phyloP scores from a whole-genome alignment of 2,113 vertebrate species.

The Sinocyclocheilus grahami region DNA sequence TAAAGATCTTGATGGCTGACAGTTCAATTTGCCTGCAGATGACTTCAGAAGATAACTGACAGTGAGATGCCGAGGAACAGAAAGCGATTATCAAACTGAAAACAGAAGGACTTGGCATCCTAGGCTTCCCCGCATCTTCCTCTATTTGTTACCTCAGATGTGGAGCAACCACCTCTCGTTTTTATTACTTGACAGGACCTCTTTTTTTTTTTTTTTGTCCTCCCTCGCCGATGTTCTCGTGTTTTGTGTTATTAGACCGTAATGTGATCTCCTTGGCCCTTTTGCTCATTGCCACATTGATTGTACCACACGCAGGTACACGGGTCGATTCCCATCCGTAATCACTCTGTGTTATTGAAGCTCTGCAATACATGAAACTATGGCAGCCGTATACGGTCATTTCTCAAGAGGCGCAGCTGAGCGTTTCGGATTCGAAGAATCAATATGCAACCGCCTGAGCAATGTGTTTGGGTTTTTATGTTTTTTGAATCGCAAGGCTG shows the following conservation, averaged over 20 bases:
- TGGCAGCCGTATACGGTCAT: slow-evolving; percentile 24
- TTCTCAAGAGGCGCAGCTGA: slow-evolving; percentile 19
- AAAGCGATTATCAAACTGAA: background rate
- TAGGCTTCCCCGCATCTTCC: background rate
- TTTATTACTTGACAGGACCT: background rate
- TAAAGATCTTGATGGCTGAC: slow-evolving; percentile 1
- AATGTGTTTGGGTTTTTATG: slow-evolving; percentile 19
- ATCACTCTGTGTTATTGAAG: slow-evolving; percentile 16
- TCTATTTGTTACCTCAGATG: background rate
- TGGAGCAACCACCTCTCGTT: background rate
- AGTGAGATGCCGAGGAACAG: background rate
- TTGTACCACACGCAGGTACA: slow-evolving; percentile 32
- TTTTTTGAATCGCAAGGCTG: slow-evolving; percentile 12
- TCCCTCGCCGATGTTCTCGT: background rate
- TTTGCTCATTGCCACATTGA: slow-evolving; percentile 28
- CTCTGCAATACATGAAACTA: slow-evolving; percentile 26
- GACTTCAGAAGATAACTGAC: slow-evolving; percentile 18
- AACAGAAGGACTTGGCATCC: background rate
- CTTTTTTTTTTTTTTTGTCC: background rate
- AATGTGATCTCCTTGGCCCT: slow-evolving; percentile 11
- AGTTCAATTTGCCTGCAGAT: slow-evolving; percentile 21
- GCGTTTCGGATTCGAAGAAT: slow-evolving; percentile 8
- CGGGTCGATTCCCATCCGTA: slow-evolving; percentile 25
- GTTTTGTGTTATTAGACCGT: slow-evolving; percentile 31
- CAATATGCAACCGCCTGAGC: slow-evolving; percentile 6